Conservation (phyloP, 1,140 invertebrate species). For the Ceratina japonica region DNA sequence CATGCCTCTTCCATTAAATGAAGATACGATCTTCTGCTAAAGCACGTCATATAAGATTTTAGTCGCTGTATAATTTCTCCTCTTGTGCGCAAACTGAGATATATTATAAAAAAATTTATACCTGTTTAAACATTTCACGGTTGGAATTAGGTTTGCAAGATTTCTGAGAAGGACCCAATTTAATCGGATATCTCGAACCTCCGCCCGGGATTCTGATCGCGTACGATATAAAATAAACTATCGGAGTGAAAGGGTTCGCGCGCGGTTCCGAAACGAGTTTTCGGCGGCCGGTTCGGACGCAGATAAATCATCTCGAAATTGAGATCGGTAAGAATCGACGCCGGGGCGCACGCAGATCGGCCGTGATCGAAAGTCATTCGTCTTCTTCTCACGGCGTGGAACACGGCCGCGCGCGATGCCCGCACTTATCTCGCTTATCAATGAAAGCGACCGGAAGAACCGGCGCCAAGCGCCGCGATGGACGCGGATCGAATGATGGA, state of each 20-base stretch:
- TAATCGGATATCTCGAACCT: neutral
- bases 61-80: too few relatives aligned
- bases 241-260: neutral
- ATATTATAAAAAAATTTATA: too few relatives aligned
- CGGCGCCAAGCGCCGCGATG: slow-evolving; percentile 61
- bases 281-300: neutral
- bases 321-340: slow-evolving; percentile 36
- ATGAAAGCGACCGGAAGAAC: slow-evolving; percentile 61
- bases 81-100: too few relatives aligned
- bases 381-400: slow-evolving; percentile 48
- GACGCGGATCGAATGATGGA: slow-evolving; percentile 65
- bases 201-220: neutral
- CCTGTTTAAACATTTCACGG: too few relatives aligned
- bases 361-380: slow-evolving; percentile 60
- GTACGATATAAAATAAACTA: slow-evolving; percentile 1
- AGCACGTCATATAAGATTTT: too few relatives aligned
- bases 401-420: slow-evolving; percentile 34
- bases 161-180: neutral
- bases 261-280: neutral
- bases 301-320: slow-evolving; percentile 37
- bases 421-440: slow-evolving; percentile 65
- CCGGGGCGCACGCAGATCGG: slow-evolving; percentile 35
- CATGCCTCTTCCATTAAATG: too few relatives aligned
- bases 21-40: too few relatives aligned
- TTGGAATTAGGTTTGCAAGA: neutral